Percentiles rank a stretch among this genome's conserved stretches.
Conservation (phyloP, 2,888 invertebrate genomes). For the Tromatobia lineatoria region DNA sequence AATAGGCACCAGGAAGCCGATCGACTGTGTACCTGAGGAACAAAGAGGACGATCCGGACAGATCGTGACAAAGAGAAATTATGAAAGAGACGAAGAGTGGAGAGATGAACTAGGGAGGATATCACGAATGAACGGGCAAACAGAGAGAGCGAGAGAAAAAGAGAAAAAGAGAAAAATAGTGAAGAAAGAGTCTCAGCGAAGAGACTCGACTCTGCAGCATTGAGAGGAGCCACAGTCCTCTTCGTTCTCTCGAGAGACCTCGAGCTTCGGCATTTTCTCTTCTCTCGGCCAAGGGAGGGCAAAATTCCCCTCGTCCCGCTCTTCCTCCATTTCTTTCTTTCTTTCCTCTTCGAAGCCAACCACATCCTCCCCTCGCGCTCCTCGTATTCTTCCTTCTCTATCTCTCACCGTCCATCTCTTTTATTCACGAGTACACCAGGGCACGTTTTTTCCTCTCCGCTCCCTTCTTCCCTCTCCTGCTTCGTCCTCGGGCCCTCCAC, state of each 20-base stretch:
- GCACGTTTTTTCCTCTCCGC: constrained; percentile 49
- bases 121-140: constrained; percentile 30
- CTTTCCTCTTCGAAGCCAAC: constrained; percentile 44
- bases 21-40: constrained; percentile 67
- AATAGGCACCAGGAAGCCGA: constrained; percentile 71
- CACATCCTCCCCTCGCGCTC: constrained; percentile 50
- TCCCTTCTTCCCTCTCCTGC: constrained; percentile 35
- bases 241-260: constrained; percentile 52
- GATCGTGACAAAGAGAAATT: constrained; percentile 74
- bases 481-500: constrained; percentile 54
- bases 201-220: constrained; percentile 18
- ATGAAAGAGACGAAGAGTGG: constrained; percentile 63
- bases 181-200: constrained; percentile 29
- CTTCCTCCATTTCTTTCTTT: constrained; percentile 1
- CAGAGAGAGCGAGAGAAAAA: constrained; percentile 17
- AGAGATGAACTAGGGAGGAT: constrained; percentile 15
- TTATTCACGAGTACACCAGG: constrained; percentile 48
- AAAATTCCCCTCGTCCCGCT: constrained; percentile 5
- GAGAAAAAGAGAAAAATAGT: constrained; percentile 5
- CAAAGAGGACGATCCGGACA: constrained; percentile 71
- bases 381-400: constrained; percentile 21
- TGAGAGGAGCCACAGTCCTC: constrained; percentile 47
- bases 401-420: constrained; percentile 58
- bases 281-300: constrained; percentile 1
- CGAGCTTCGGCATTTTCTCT: constrained; percentile 65